Conservation (phyloP, 2,113 vertebrate species). For the Tinamus guttatus region DNA sequence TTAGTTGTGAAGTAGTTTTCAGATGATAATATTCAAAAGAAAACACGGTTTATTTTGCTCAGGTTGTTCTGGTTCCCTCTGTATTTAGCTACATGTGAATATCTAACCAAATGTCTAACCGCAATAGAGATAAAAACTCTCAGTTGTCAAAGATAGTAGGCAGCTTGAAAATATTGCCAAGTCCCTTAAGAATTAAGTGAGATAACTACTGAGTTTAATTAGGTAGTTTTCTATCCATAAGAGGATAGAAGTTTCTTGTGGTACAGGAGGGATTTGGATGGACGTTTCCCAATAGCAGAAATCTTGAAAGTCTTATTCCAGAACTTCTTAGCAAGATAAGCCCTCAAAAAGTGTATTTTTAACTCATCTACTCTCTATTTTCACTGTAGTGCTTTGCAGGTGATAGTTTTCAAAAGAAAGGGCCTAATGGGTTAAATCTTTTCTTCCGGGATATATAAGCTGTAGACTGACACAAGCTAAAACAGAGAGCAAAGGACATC, state of each 20-base stretch:
- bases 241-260: background rate
- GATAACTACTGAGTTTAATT: background rate
- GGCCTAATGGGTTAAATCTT: background rate
- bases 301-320: background rate
- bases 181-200: background rate
- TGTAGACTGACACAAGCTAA: background rate
- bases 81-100: background rate
- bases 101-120: background rate
- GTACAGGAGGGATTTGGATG: background rate
- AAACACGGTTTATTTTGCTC: background rate
- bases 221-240: background rate
- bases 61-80: background rate
- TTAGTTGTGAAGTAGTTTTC: background rate
- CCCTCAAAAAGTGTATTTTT: background rate
- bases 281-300: background rate
- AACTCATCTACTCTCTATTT: background rate
- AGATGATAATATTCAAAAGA: background rate
- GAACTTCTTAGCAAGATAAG: background rate
- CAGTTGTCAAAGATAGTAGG: background rate
- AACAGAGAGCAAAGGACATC: background rate
- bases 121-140: background rate
- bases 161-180: background rate
- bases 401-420: background rate
- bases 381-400: background rate
- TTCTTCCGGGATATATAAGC: background rate